These are phyloP conservation scores for Thecophora atra DNA, from an alignment of 2,888 invertebrate genomes.

Conservation along the genomic window DNA sequence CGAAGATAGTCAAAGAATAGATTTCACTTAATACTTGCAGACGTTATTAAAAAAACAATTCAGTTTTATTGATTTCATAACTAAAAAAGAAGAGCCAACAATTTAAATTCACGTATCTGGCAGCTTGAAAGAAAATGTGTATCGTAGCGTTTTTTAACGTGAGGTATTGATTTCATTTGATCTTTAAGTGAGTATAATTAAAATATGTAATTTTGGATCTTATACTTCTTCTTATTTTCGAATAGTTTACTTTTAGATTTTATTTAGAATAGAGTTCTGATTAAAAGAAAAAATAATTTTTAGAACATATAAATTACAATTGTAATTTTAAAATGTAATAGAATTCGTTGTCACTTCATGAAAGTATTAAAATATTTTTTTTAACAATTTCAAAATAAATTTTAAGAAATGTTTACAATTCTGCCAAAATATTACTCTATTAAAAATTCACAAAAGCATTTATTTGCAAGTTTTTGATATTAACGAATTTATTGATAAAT, in stretches of 20 bases:
- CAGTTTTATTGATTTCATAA: constrained; percentile 35
- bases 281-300: too few species aligned
- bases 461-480: background rate
- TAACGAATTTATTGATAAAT: background rate
- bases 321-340: too few species aligned
- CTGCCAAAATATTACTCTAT: too few species aligned
- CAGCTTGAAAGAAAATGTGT: background rate
- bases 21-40: constrained; percentile 31
- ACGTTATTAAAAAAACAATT: constrained; percentile 30
- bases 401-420: too few species aligned
- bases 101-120: background rate
- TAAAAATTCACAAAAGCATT: background rate
- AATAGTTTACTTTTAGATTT: too few species aligned
- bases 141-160: constrained; percentile 2
- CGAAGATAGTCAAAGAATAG: background rate
- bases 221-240: too few species aligned
- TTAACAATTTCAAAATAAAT: too few species aligned
- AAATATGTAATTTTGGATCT: constrained; percentile 34
- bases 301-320: too few species aligned
- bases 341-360: too few species aligned
- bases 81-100: constrained; percentile 26
- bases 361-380: too few species aligned
- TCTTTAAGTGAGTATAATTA: constrained; percentile 34
- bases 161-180: constrained; percentile 28
- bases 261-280: constrained; percentile 28